These are phyloP conservation scores for Chelonia mydas DNA, from an alignment of 2,797 vertebrate genomes.

Conservation along the genomic window DNA sequence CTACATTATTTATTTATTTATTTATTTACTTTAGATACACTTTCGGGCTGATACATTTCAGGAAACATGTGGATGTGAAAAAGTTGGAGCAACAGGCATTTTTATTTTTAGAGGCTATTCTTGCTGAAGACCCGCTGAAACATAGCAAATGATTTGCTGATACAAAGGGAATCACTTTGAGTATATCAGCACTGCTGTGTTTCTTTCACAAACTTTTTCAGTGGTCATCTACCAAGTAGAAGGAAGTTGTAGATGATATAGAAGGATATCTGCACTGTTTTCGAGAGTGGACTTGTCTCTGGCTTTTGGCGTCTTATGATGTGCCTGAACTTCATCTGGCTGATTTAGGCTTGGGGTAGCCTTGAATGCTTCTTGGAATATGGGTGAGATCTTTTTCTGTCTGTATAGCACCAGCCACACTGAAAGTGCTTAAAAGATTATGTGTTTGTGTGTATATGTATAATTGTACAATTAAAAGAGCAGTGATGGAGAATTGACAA, in stretches of 20 bases:
- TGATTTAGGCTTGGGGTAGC: background rate
- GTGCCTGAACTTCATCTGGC: background rate
- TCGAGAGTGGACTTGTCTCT: background rate
- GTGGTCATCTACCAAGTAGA: background rate
- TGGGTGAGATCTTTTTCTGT: background rate
- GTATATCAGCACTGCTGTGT: background rate
- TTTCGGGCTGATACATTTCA: background rate
- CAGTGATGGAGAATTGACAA: background rate
- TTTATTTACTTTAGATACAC: background rate
- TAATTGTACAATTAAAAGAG: background rate
- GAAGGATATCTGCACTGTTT: background rate
- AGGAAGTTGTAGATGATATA: background rate
- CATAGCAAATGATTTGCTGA: background rate
- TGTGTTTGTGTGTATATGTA: background rate
- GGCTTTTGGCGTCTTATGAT: background rate
- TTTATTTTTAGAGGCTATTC: background rate
- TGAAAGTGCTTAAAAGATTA: background rate
- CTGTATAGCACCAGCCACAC: background rate
- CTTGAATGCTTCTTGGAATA: background rate
- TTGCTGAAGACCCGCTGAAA: background rate
- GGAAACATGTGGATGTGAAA: background rate
- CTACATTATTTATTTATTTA: background rate
- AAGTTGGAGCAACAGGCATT: background rate
- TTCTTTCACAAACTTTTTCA: background rate
- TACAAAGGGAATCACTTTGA: background rate